These are phyloP conservation scores for Heliconius cydno DNA, from an alignment of 2,888 invertebrate genomes.

Conservation along the genomic window DNA sequence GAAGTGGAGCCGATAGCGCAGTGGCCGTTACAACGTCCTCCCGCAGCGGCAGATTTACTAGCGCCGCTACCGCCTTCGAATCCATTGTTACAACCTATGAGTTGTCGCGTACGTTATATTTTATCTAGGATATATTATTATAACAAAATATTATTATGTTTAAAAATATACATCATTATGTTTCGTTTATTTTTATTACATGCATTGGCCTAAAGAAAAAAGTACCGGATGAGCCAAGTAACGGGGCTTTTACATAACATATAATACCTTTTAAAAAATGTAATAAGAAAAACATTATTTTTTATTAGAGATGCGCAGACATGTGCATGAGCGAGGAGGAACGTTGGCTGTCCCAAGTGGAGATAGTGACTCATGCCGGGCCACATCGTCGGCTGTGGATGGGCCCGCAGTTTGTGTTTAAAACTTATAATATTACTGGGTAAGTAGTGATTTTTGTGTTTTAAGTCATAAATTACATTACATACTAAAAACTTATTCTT, in stretches of 20 bases:
- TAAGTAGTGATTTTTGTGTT: constrained; percentile 62
- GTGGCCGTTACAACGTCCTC: constrained; percentile 91
- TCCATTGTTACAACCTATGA: constrained; percentile 80
- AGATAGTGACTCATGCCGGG: constrained; percentile 98
- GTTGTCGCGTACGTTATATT: constrained; percentile 56
- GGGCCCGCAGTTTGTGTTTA: constrained; percentile 99
- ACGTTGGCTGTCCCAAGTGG: constrained; percentile 97
- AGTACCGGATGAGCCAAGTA: no score
- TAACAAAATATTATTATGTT: no score
- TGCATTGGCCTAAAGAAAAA: no score
- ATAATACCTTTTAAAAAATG: not conserved
- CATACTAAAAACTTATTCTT: no score
- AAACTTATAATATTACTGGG: constrained; percentile 93
- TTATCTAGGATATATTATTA: not conserved
- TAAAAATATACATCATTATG: no score
- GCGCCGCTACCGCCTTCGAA: constrained; percentile 90
- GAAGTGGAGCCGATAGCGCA: constrained; percentile 93
- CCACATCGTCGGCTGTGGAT: constrained; percentile 98
- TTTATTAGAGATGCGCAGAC: constrained; percentile 71
- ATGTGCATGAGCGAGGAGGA: constrained; percentile 86
- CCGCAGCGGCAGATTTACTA: constrained; percentile 86
- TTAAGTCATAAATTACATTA: no score
- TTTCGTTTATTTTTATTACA: no score
- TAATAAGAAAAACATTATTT: not conserved
- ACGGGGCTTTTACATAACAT: no score